Evolutionary conservation across 1,140 invertebrate species (phyloP), one percentile per base, ranked within the genome.

Genomic region (Chymomyza costata): DNA sequence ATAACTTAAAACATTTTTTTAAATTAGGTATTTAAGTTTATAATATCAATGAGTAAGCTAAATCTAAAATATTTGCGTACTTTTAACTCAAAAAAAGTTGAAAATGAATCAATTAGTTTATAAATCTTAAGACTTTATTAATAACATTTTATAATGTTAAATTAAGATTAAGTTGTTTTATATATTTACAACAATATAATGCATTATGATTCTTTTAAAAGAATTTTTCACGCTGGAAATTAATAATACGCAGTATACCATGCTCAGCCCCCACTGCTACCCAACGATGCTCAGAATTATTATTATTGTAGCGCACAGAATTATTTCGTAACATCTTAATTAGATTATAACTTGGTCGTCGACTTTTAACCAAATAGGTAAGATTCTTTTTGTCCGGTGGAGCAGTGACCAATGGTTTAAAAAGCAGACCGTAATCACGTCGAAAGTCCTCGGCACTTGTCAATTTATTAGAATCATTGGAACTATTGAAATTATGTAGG

Each of bases 231-330:
- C 48, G 30, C 3, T 64, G 17, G 18, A 70, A 76, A 30, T 62
- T 49, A 0, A 84, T 21, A 19, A 84, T 57, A 0, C 82, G 71
- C 21, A 84, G 18, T 18, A 84, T 44, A n/a, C 82, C 82, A 34
- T 84, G 70, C 30, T 84, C 82, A 16, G 73, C 66, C 3, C 82
- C 82, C 11, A 65, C 38, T 31, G 82, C 82, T 10, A 84, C 35
- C 63, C 69, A 80, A 2, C 39, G 39, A 7, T 40, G 28, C 1
- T 48, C 65, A 0, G 25, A 6, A 6, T 10, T 17, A 46, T 84
- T 84, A 43, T 57, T 51, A 46, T 84, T 84, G 35, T 52, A 84
- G 7, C 64, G 60, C 14, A 69, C 52, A 2, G 35, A 54, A 25
- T 81, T 84, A 0, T 63, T 46, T 3, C 78, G 66, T 7, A 62